phyloP scores from a whole-genome alignment of 2,888 invertebrate species.

The Drosophila cognata region DNA sequence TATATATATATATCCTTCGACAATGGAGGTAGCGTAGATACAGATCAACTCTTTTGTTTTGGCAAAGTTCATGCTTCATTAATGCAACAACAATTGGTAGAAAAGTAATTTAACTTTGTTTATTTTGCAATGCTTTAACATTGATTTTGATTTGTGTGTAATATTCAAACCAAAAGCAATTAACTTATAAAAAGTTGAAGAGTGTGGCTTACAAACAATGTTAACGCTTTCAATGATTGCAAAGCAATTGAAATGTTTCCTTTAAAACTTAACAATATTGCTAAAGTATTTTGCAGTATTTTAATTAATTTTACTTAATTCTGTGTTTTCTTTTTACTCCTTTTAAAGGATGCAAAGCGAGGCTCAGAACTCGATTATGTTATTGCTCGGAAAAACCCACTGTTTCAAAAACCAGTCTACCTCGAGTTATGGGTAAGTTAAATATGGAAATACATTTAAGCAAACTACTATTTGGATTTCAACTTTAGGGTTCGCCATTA shows the following conservation, averaged over 20 bases:
- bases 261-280: background rate
- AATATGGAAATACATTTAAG: background rate
- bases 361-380: conserved; percentile 93
- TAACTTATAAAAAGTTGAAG: background rate
- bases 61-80: background rate
- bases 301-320: too few relatives aligned
- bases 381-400: conserved; percentile 91
- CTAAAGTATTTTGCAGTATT: background rate
- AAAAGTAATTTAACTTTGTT: background rate
- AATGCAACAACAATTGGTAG: background rate
- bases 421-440: conserved; percentile 92
- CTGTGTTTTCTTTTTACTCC: conserved; percentile 27
- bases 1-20: too few relatives aligned
- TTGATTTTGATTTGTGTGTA: background rate
- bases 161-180: background rate
- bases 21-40: background rate
- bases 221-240: background rate
- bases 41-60: background rate
- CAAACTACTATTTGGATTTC: background rate
- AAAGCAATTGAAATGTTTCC: background rate
- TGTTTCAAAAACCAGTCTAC: conserved; percentile 91
- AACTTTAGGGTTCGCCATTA: conserved; percentile 89
- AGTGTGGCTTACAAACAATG: background rate
- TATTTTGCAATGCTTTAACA: background rate
- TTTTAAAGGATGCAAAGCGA: conserved; percentile 89